phyloP scores from a whole-genome alignment of 2,888 invertebrate species.

The Stenotaenia linearis region DNA sequence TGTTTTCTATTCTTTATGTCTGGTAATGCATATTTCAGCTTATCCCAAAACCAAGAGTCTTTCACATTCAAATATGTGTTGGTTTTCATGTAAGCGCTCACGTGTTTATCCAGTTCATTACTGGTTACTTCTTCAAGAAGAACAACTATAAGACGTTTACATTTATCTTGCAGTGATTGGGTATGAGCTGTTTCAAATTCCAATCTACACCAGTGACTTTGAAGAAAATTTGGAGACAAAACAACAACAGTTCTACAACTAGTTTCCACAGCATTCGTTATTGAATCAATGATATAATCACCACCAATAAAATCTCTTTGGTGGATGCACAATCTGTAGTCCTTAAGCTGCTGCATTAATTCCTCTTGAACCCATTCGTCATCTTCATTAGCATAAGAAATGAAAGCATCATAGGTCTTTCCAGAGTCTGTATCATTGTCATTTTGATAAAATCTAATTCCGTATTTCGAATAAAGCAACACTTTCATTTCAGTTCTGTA shows the following conservation, averaged over 20 bases:
- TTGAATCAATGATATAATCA: background rate
- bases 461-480: background rate
- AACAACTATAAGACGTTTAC: background rate
- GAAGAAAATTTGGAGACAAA: background rate
- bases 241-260: background rate
- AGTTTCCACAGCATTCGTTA: background rate
- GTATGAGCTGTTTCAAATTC: background rate
- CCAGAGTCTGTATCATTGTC: background rate
- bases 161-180: background rate
- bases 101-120: background rate
- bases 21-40: background rate
- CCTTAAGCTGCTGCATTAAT: background rate
- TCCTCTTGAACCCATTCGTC: background rate
- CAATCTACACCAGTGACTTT: background rate
- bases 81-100: background rate
- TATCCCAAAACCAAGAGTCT: background rate
- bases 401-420: background rate
- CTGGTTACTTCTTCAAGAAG: background rate
- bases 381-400: background rate
- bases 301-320: background rate
- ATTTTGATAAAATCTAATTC: background rate
- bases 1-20: too few species aligned
- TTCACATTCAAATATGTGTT: background rate
- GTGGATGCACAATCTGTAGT: background rate
- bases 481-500: background rate